Evolutionary conservation across 2,797 vertebrate species (phyloP).

Genomic region (Cheirogaleus major): DNA sequence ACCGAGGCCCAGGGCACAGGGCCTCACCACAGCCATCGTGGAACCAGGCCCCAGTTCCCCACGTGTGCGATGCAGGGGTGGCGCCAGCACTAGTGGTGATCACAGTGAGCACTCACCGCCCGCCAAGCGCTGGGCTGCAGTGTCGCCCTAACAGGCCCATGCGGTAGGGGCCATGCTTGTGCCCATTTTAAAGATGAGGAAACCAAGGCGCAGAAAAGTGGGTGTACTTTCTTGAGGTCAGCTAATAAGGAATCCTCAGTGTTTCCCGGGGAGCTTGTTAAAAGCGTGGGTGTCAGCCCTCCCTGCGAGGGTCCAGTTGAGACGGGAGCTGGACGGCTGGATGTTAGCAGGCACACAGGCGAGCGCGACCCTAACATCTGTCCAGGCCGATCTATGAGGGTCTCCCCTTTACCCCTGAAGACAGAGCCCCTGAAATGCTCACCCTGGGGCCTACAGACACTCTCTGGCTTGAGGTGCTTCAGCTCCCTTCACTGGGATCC

Average conservation of each 20-base stretch:
- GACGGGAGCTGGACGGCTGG: background rate
- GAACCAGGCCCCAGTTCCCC: background rate
- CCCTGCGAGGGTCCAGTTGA: background rate
- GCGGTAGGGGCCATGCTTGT: background rate
- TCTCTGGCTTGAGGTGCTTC: background rate
- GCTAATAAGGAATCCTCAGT: background rate
- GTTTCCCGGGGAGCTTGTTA: background rate
- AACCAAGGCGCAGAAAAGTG: background rate
- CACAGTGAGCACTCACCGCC: background rate
- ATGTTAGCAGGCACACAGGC: background rate
- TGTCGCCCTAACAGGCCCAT: background rate
- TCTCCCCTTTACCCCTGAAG: background rate
- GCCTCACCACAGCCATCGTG: background rate
- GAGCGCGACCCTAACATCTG: background rate
- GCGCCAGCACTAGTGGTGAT: background rate
- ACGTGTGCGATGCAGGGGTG: background rate
- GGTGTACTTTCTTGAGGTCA: background rate
- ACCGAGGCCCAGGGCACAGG: background rate
- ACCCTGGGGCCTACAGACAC: background rate
- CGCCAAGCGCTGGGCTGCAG: background rate
- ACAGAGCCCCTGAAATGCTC: background rate
- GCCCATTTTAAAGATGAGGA: background rate
- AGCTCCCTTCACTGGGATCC: background rate
- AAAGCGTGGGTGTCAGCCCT: background rate
- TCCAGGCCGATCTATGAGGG: background rate